A percentile compares a stretch with the other conserved stretches of the same genome.
Evolutionary conservation across 2,888 invertebrate species (phyloP).

Genomic region (Troides aeacus): DNA sequence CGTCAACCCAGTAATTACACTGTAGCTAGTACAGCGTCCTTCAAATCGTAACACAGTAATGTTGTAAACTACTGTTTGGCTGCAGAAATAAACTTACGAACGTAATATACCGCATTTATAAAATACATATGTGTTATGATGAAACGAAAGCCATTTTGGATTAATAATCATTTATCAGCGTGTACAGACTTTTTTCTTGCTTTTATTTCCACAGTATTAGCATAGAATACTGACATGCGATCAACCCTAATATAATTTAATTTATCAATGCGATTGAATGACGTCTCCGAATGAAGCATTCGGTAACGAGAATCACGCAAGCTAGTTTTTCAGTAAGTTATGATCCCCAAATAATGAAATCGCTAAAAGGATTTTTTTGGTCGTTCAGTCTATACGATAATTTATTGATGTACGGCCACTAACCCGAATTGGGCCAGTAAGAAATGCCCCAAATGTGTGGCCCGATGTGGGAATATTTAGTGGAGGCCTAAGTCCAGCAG

Average conservation of each 20-base stretch:
- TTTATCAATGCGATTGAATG: slow-evolving; percentile 29
- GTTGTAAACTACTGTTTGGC: too few relatives aligned
- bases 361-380: slow-evolving; percentile 29
- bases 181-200: slow-evolving; percentile 4
- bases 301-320: slow-evolving; percentile 50
- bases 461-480: too few relatives aligned
- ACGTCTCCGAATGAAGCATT: slow-evolving; percentile 30
- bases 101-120: too few relatives aligned
- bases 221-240: slow-evolving; percentile 22
- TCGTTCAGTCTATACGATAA: not conserved
- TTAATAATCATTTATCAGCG: not conserved
- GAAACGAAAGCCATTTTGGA: too few relatives aligned
- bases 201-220: slow-evolving; percentile 10
- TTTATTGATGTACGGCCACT: not conserved
- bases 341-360: slow-evolving; percentile 68
- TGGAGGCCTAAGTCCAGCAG: too few relatives aligned
- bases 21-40: too few relatives aligned
- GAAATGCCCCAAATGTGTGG: too few relatives aligned
- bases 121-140: too few relatives aligned
- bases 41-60: too few relatives aligned
- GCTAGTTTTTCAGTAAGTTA: slow-evolving; percentile 50
- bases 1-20: too few relatives aligned
- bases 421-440: too few relatives aligned
- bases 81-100: too few relatives aligned
- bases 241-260: slow-evolving; percentile 28